Percentiles rank a stretch among this genome's conserved stretches.
These are phyloP conservation scores for Typhlichthys subterraneus DNA, from an alignment of 2,797 vertebrate species.

Conservation along the genomic window DNA sequence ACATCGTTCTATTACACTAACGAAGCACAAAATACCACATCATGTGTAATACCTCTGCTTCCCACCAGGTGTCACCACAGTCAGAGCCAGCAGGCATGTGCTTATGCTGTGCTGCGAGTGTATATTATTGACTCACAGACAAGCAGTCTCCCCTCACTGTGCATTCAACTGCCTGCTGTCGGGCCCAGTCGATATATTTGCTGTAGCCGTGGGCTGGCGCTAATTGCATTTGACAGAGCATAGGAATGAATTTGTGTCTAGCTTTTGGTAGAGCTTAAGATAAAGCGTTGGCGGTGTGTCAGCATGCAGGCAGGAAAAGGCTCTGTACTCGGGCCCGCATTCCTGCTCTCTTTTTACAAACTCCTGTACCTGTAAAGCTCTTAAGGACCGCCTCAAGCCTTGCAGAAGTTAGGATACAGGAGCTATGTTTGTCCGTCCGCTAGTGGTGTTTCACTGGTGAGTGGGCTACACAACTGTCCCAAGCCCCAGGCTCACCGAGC, in stretches of 20 bases:
- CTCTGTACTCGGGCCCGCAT: not conserved
- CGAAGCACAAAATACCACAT: not conserved
- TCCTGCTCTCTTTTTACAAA: not conserved
- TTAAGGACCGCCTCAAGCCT: slow-evolving; percentile 42
- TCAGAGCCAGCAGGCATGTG: slow-evolving; percentile 11
- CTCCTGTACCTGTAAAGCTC: slow-evolving; percentile 36
- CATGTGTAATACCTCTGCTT: slow-evolving; percentile 26
- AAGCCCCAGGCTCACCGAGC: too few species aligned
- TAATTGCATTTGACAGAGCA: slow-evolving; percentile 75
- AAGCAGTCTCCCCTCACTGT: slow-evolving; percentile 21
- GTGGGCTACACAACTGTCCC: slow-evolving; percentile 4
- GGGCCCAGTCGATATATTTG: slow-evolving; percentile 70
- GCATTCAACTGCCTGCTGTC: slow-evolving; percentile 43
- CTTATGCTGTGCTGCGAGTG: not conserved
- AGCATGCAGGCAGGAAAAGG: slow-evolving; percentile 20
- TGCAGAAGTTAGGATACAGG: slow-evolving; percentile 46
- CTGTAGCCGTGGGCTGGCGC: slow-evolving; percentile 65
- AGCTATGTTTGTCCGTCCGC: slow-evolving; percentile 43
- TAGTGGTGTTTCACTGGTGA: slow-evolving; percentile 32
- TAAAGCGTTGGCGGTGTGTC: slow-evolving; percentile 52
- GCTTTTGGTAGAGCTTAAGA: slow-evolving; percentile 64
- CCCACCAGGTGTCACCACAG: slow-evolving; percentile 65
- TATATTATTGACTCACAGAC: slow-evolving; percentile 41
- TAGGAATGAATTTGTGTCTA: slow-evolving; percentile 72
- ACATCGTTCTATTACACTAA: slow-evolving; percentile 24